Evolutionary conservation across 1,140 invertebrate genomes (phyloP), one percentile per base, ranked within the genome.

Genomic region (Philotrypesis tridentata): DNA sequence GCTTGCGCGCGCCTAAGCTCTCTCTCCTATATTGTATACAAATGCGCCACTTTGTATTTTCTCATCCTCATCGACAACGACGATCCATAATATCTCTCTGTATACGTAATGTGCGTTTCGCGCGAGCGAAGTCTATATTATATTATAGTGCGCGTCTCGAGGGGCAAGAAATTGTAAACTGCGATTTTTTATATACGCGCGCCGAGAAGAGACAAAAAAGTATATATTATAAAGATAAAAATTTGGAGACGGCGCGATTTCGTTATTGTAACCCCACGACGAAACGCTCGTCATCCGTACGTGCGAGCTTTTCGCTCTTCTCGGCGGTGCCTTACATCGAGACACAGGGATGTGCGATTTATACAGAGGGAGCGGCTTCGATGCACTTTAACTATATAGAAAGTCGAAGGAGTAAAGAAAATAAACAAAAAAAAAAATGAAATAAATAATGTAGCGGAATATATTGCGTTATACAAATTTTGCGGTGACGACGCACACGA

Each of bases 381-480:
- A 37, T n/a, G n/a, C 33, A 37, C 9, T 37, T 5, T 5, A 37
- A 37, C 33, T 37, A 9, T 37, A 37, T 37, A 37, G 33, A n/a
- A n/a, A n/a, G n/a, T n/a, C n/a, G n/a, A n/a, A n/a, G n/a, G n/a
- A 71, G 17, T 2, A 7, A 55, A 55, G 14, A 11, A 23, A 3
- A 5, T 37, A 43, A 3, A 55, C 21, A 21, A 21, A 17, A 21
- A 55, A 55, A 21, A 55, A 55, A 6, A 17, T 55, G 27, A 60
- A 11, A 33, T 21, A 31, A 21, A 71, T n/a, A n/a, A n/a, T 29
- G 43, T 71, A 40, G 29, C 14, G 43, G 31, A 55, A 55, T 55
- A 55, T 55, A 29, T 79, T 71, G 37, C 65, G n/a, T 71, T 71
- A 79, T 71, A 72, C 21, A 40, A 72, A 79, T 72, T 72, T 79